Conservation (phyloP, 2,113 vertebrate species). For the Dissostichus mawsoni region DNA sequence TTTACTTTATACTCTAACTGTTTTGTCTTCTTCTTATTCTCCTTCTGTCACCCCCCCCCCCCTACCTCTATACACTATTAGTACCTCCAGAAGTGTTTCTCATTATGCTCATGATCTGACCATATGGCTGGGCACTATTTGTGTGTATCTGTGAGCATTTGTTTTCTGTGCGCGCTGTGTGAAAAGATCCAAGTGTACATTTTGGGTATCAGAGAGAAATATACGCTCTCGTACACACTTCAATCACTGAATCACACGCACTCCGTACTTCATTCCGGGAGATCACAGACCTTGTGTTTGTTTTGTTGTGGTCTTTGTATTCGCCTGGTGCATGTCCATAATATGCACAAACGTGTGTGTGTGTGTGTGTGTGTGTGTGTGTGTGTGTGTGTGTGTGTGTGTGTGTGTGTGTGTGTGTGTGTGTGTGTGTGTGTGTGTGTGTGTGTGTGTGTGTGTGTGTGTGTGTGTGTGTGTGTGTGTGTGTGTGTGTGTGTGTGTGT, state of each 20-base stretch:
- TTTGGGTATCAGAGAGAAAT: conserved; percentile 5
- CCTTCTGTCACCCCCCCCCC: neutral
- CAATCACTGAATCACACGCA: conserved; percentile 54
- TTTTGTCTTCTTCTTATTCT: conserved; percentile 12
- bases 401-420: conserved; percentile 50
- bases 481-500: conserved; percentile 40
- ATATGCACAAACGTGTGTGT: conserved; percentile 40
- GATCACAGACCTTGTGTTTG: conserved; percentile 67
- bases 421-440: conserved; percentile 39
- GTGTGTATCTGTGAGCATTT: conserved; percentile 37
- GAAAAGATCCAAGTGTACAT: conserved; percentile 46
- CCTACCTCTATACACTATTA: conserved; percentile 1
- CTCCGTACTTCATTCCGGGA: conserved; percentile 44
- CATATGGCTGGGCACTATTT: conserved; percentile 59
- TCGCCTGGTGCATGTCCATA: conserved; percentile 45
- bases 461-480: conserved; percentile 47
- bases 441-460: conserved; percentile 44
- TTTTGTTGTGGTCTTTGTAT: conserved; percentile 75
- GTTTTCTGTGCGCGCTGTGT: conserved; percentile 19
- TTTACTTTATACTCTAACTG: conserved; percentile 23
- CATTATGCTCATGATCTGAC: conserved; percentile 71
- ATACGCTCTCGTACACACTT: conserved; percentile 32
- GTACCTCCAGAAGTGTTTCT: conserved; percentile 68
- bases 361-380: conserved; percentile 45
- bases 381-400: conserved; percentile 30